These are phyloP conservation scores for Micromys minutus DNA, from an alignment of 2,113 vertebrate genomes.

Conservation along the genomic window DNA sequence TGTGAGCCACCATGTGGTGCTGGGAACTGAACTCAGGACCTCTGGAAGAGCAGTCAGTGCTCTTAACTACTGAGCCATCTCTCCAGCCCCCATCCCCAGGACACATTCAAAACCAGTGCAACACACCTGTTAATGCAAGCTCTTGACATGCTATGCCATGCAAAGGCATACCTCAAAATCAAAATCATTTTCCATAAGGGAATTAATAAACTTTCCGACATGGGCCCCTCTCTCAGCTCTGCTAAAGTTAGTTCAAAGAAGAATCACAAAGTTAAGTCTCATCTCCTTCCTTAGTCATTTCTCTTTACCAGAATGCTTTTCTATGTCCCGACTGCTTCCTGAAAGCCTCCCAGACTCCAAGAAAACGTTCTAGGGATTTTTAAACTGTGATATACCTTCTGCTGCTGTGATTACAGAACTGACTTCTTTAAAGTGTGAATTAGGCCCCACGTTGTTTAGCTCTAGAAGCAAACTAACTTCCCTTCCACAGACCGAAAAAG, in stretches of 20 bases:
- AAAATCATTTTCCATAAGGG: conserved; percentile 35
- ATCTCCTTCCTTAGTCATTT: background rate
- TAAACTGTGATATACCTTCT: background rate
- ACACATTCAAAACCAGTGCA: background rate
- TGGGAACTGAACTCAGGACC: no score
- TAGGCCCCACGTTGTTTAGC: background rate
- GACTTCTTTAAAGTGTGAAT: background rate
- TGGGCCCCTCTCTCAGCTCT: background rate
- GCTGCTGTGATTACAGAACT: background rate
- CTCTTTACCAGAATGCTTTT: background rate
- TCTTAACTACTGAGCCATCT: no score
- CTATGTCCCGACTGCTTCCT: background rate
- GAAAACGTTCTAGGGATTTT: background rate
- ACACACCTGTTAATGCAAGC: background rate
- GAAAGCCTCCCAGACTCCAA: background rate
- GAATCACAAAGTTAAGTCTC: background rate
- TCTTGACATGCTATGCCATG: background rate
- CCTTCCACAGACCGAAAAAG: background rate
- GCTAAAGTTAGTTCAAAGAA: background rate
- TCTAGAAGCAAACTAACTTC: background rate
- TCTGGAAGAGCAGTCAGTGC: no score
- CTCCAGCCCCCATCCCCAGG: no score
- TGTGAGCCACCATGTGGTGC: no score
- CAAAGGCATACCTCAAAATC: background rate
- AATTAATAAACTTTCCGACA: background rate